These are phyloP conservation scores for Limnodromus scolopaceus DNA, from an alignment of 2,797 vertebrate genomes.

Conservation along the genomic window DNA sequence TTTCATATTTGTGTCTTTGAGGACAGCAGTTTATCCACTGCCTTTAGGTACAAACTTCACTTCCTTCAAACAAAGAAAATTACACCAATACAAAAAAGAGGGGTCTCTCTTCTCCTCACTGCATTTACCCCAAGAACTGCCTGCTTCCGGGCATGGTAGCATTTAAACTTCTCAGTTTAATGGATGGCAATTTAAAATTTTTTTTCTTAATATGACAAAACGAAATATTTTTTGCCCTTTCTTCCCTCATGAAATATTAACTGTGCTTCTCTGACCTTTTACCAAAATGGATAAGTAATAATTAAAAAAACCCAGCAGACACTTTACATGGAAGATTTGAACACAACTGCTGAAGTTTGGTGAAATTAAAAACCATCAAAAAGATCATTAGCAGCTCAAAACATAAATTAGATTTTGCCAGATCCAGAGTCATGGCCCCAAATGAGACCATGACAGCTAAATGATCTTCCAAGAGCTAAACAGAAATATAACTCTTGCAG, in stretches of 20 bases:
- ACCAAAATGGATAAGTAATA: background rate
- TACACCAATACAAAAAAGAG: background rate
- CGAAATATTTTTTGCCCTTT: fast-evolving
- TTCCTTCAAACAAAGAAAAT: background rate
- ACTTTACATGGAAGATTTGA: background rate
- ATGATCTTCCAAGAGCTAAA: background rate
- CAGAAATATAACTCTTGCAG: background rate
- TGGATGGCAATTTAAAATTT: background rate
- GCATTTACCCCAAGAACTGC: background rate
- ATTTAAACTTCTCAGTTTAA: background rate
- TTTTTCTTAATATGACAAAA: background rate
- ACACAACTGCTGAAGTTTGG: background rate
- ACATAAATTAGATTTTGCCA: background rate
- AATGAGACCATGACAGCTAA: background rate
- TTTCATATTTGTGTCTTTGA: background rate
- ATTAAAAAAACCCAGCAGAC: background rate
- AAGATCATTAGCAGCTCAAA: background rate
- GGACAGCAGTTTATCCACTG: background rate
- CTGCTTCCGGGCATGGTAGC: background rate
- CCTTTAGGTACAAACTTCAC: background rate
- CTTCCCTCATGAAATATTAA: background rate
- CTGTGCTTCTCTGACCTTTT: background rate
- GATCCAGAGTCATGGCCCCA: background rate
- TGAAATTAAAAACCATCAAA: background rate
- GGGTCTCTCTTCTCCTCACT: background rate